Percentiles rank a stretch among this genome's conserved stretches.
phyloP scores from a whole-genome alignment of 2,888 invertebrate genomes.

The Mongoloraphidia duomilia region DNA sequence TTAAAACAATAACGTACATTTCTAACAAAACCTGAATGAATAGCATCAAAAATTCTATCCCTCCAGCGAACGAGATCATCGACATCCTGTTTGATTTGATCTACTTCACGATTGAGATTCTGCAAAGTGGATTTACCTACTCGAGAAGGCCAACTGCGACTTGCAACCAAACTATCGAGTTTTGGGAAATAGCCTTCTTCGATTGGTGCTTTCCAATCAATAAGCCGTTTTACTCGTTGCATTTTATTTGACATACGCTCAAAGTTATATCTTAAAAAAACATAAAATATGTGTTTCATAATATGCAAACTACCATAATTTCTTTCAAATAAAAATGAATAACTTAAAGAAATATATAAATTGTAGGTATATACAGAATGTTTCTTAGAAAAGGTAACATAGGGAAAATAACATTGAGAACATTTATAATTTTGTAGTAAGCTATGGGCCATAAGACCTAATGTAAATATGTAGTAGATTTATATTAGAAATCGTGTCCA shows the following conservation, averaged over 20 bases:
- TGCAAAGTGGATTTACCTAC: slow-evolving; percentile 37
- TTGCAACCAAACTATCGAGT: slow-evolving; percentile 61
- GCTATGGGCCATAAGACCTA: too few species aligned
- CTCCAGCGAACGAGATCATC: slow-evolving; percentile 63
- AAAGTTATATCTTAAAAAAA: slow-evolving; percentile 47
- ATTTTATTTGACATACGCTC: slow-evolving; percentile 63
- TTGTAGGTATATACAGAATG: too few species aligned
- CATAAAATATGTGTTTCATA: too few species aligned
- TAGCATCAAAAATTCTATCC: slow-evolving; percentile 54
- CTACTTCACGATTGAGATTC: slow-evolving; percentile 51
- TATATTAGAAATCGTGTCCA: too few species aligned
- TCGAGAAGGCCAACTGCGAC: slow-evolving; percentile 61
- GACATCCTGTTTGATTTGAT: slow-evolving; percentile 51
- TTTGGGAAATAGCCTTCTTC: slow-evolving; percentile 73
- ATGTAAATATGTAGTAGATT: too few species aligned
- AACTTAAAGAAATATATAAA: too few species aligned
- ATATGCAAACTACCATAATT: too few species aligned
- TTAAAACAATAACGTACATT: slow-evolving; percentile 32
- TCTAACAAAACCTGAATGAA: slow-evolving; percentile 45
- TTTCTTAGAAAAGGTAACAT: too few species aligned
- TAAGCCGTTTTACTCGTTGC: slow-evolving; percentile 43
- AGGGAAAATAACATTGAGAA: too few species aligned
- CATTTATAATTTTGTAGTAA: too few species aligned
- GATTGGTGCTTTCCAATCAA: slow-evolving; percentile 54
- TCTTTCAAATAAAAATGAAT: too few species aligned